Percentiles rank a stretch among this genome's conserved stretches.
Conservation (phyloP, 2,113 vertebrate genomes). For the Hippocampus comes region DNA sequence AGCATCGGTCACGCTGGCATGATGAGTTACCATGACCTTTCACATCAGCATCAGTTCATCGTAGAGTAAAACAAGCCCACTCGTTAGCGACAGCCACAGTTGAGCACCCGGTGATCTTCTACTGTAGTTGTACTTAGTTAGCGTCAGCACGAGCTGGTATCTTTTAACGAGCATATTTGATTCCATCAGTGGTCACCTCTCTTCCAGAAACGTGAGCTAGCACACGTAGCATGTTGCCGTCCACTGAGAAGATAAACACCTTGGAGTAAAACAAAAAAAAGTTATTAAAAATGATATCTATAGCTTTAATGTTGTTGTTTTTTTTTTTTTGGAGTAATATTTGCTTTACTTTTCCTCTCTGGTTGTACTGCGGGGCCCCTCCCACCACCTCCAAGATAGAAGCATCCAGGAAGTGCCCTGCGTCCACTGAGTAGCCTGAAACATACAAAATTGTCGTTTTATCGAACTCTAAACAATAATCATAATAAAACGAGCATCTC, state of each 20-base stretch:
- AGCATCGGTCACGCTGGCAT: too few relatives aligned
- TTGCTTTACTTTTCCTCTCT: conserved; percentile 86
- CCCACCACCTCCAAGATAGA: conserved; percentile 80
- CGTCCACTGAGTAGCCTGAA: conserved; percentile 89
- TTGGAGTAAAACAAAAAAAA: conserved; percentile 31
- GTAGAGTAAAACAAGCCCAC: too few relatives aligned
- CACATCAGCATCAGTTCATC: too few relatives aligned
- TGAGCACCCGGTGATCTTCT: too few relatives aligned
- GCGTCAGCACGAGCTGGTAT: too few relatives aligned
- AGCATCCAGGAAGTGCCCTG: conserved; percentile 80
- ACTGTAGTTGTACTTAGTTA: too few relatives aligned
- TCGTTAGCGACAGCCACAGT: too few relatives aligned
- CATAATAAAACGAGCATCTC: not conserved
- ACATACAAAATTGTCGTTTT: not conserved
- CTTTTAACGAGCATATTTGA: not conserved
- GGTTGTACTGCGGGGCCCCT: conserved; percentile 89
- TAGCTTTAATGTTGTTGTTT: not conserved
- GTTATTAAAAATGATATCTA: too few relatives aligned
- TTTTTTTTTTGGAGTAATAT: not conserved
- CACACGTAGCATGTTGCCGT: conserved; percentile 63
- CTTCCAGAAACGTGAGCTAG: conserved; percentile 77
- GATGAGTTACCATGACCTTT: too few relatives aligned
- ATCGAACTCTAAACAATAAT: not conserved
- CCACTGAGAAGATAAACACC: conserved; percentile 82
- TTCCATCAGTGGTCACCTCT: conserved; percentile 70